A percentile compares a stretch with the other conserved stretches of the same genome.
These are phyloP conservation scores for Thymelicus sylvestris DNA, from an alignment of 2,888 invertebrate species.

Conservation along the genomic window DNA sequence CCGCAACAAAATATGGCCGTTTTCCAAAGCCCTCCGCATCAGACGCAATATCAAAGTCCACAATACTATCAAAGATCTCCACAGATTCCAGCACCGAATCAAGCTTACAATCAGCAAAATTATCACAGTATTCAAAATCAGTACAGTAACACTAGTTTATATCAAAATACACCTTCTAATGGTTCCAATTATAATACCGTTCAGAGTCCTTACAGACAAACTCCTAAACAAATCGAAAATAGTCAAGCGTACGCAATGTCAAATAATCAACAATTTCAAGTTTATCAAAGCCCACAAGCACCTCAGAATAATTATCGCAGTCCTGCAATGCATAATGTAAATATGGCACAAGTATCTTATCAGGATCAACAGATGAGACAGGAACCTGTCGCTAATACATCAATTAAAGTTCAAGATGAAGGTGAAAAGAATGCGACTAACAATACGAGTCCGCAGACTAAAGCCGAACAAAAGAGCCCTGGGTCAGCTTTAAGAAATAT, in stretches of 20 bases:
- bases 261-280: constrained; percentile 68
- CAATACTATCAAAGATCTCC: constrained; percentile 73
- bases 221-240: constrained; percentile 65
- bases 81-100: constrained; percentile 59
- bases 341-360: constrained; percentile 52
- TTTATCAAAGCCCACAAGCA: constrained; percentile 75
- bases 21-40: constrained; percentile 77
- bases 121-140: constrained; percentile 68
- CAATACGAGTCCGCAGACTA: constrained; percentile 55
- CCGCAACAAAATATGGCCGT: constrained; percentile 46
- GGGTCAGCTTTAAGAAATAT: constrained; percentile 73
- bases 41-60: constrained; percentile 71
- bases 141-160: constrained; percentile 65
- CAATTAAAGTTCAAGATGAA: constrained; percentile 51
- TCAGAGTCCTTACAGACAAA: constrained; percentile 69
- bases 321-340: constrained; percentile 52
- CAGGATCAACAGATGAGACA: constrained; percentile 59
- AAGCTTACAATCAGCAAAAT: constrained; percentile 64
- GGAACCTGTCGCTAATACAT: constrained; percentile 50
- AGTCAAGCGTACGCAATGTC: constrained; percentile 56
- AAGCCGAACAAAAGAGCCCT: constrained; percentile 66
- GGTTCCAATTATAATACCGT: constrained; percentile 66
- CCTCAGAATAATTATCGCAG: constrained; percentile 62
- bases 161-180: constrained; percentile 56
- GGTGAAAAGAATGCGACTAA: constrained; percentile 56